These are phyloP conservation scores for Sinonovacula constricta DNA, from an alignment of 1,140 invertebrate species.

Conservation along the genomic window DNA sequence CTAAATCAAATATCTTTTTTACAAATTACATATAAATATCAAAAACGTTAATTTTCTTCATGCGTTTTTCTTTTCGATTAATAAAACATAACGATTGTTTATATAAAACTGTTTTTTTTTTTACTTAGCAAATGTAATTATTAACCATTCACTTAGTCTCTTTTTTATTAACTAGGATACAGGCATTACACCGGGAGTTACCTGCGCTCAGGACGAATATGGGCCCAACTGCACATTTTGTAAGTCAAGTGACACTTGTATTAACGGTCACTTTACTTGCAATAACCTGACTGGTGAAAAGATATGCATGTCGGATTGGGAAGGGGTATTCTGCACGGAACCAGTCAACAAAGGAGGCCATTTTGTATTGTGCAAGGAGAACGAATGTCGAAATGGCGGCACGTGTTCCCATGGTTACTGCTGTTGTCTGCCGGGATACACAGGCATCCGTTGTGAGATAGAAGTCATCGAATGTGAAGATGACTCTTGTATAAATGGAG, in stretches of 20 bases:
- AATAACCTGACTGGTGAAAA: slow-evolving; percentile 10
- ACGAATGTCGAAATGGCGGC: slow-evolving; percentile 38
- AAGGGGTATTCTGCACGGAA: neutral
- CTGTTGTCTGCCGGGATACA: slow-evolving; percentile 18
- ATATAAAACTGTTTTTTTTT: no score
- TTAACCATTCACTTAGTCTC: no score
- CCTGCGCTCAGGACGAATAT: slow-evolving; percentile 19
- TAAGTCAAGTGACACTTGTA: slow-evolving; percentile 17
- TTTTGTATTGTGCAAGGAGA: slow-evolving; percentile 30
- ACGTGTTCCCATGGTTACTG: slow-evolving; percentile 24
- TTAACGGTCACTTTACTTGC: slow-evolving; percentile 22
- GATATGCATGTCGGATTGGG: slow-evolving; percentile 18
- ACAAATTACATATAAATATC: no score
- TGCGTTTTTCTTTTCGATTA: no score
- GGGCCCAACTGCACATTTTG: slow-evolving; percentile 33
- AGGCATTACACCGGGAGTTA: neutral
- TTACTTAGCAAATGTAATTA: no score
- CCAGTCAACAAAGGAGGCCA: neutral
- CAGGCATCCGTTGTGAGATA: slow-evolving; percentile 24
- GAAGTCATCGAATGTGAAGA: slow-evolving; percentile 34
- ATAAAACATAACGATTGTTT: no score
- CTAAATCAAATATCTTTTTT: no score
- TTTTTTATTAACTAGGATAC: no score
- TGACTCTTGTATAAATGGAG: slow-evolving; percentile 29
- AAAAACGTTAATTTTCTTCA: no score